Conservation (phyloP, 1,140 invertebrate genomes). For the Reticulitermes speratus region DNA sequence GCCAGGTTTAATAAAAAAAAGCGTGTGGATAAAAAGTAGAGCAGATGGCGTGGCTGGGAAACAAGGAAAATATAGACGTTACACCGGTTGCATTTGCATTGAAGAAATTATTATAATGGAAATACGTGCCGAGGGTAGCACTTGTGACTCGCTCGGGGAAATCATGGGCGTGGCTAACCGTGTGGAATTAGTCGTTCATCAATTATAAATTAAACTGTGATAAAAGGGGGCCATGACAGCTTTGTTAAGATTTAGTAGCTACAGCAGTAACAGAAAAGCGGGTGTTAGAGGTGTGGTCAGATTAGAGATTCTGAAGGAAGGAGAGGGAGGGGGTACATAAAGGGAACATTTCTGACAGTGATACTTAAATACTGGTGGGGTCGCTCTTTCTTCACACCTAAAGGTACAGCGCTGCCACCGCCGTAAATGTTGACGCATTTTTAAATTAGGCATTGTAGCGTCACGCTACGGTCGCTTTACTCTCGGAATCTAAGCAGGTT, state of each 20-base stretch:
- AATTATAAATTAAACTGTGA: conserved; percentile 18
- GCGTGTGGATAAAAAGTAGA: neutral
- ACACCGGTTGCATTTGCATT: neutral
- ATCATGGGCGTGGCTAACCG: neutral
- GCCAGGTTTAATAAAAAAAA: neutral
- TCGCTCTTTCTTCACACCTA: too few relatives aligned
- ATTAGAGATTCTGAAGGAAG: neutral
- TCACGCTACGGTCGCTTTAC: too few relatives aligned
- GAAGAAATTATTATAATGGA: conserved; percentile 19
- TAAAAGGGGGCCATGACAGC: conserved; percentile 1
- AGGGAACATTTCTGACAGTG: neutral
- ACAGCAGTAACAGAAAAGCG: neutral
- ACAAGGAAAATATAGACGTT: neutral
- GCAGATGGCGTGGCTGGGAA: neutral
- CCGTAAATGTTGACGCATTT: too few relatives aligned
- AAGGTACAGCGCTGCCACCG: too few relatives aligned
- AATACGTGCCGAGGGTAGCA: neutral
- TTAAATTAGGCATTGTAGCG: too few relatives aligned
- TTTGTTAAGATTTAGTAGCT: neutral
- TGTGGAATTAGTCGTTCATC: neutral
- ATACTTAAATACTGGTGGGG: neutral
- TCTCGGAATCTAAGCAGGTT: too few relatives aligned
- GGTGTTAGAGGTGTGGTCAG: neutral
- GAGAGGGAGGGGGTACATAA: neutral
- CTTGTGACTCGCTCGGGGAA: neutral